Base-by-base conservation (phyloP, 2,888 invertebrate species). In the Alcis repandata region DNA sequence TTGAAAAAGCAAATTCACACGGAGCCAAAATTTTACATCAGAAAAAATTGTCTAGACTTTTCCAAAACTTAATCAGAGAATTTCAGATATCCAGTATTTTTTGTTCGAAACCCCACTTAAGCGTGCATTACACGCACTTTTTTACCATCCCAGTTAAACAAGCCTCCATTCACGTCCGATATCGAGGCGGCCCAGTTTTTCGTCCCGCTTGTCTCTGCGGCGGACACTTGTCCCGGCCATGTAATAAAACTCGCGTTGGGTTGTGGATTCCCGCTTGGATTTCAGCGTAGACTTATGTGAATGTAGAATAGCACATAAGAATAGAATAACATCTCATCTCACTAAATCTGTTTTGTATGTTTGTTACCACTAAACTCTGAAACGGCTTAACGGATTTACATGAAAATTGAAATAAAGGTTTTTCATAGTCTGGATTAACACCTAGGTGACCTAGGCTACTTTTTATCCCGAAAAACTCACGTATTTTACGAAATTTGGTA, bases 231-330 rank as follows among this genome's bases (percentile, higher is more conserved):
- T 63, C 51, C 60, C 58, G 52, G 22, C 36, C 51, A 62, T 33
- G 56, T 62, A 66, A 67, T 70, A 70, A 68, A 70, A 68, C 52
- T 59, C 57, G 41, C 49, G 20, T 69, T 40, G 49, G 38, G 57
- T 59, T 32, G n/a, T n/a, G 63, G 51, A 59, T 51, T 22, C 48
- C 38, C 20, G 48, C 48, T 38, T 46, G 45, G 54, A 62, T 54
- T 62, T 10, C 48, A 13, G 10, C 15, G 22, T 22, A 43, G 63
- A 58, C 19, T 22, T 52, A 33, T 20, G 10, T 46, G 8, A 20
- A 8, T 20, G 11, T 40, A 49, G 56, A 56, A 62, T 19, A 36
- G 13, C n/a, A n/a, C 13, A 4, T 19, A 43, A 9, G 19, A 19
- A 17, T n/a, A n/a, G n/a, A n/a, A n/a, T n/a, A n/a, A n/a, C n/a